Base-by-base conservation (phyloP, 2,113 vertebrate genomes). In the Lanius collurio region DNA sequence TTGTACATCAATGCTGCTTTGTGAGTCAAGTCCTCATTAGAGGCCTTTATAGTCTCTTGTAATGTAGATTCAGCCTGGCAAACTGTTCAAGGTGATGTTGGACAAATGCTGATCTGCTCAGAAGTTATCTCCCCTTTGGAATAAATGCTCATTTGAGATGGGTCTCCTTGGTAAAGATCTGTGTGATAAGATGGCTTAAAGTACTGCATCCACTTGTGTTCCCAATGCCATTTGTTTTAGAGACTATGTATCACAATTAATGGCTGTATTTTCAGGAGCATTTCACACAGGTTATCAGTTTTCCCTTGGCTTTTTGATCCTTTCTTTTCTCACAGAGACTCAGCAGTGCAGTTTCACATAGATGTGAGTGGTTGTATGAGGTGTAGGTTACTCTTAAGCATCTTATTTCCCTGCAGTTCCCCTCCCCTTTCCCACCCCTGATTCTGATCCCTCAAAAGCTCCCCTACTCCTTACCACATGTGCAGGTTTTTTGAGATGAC, bases 1-100 rank as follows among this genome's bases (percentile, higher is more conserved):
- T 92, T 87, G 87, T 86, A 24, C 49, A 95, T 97, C 96, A 98
- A 65, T 93, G 52, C 80, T 87, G 53, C 94, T 93, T 94, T 95
- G 91, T 97, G 78, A 97, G 77, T 89, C 59, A 86, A n/a, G 60
- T 90, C 87, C 90, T 95, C 85, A 83, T 91, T 96, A 94, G 84
- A 87, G 77, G 75, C 50, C 87, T 92, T 95, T 75, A 74, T 71
- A 89, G 75, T 79, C 76, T 83, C 83, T 83, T 55, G 33, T 56
- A 68, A 78, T 11, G 9, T 65, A 62, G 71, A 35, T 95, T 27
- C 42, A 53, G 41, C 56, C 74, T 90, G 88, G 71, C 95, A 96
- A 65, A 78, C 47, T 76, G 60, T 89, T 94, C 65, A 82, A 73
- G 87, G 90, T 96, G 91, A 82, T 96, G 89, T 42, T 76, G 76